Percentiles rank a stretch among this genome's conserved stretches.
These are phyloP conservation scores for Phalacrocorax brasilianus DNA, from an alignment of 2,113 vertebrate species.

Conservation along the genomic window DNA sequence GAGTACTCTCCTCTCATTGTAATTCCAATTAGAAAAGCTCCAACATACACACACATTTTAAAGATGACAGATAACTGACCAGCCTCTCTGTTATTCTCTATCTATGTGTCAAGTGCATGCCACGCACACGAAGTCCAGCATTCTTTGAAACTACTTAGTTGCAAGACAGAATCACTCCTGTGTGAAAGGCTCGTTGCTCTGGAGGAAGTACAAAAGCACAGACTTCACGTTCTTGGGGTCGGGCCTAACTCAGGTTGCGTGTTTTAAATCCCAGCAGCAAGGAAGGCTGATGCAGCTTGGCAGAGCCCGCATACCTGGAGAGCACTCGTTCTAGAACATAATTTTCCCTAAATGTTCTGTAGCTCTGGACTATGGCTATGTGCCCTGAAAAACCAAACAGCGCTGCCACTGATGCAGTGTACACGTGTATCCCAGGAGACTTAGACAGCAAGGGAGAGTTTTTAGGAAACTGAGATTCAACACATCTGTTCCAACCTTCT, in stretches of 20 bases:
- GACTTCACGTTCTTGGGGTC: background rate
- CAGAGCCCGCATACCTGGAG: background rate
- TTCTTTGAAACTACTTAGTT: background rate
- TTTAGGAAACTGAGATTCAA: background rate
- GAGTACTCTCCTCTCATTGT: background rate
- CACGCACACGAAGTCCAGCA: background rate
- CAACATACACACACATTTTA: background rate
- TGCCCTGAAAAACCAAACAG: background rate
- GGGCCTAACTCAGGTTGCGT: background rate
- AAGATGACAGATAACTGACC: background rate
- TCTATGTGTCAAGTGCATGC: background rate
- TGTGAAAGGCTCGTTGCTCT: background rate
- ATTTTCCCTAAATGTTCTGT: background rate
- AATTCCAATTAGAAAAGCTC: background rate
- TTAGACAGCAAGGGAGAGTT: background rate
- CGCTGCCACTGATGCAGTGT: background rate
- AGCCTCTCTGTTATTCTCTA: background rate
- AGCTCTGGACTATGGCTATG: background rate
- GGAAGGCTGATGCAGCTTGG: background rate
- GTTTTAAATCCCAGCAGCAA: background rate
- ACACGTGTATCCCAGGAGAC: background rate
- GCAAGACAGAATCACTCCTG: background rate
- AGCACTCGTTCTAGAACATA: background rate
- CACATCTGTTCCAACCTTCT: background rate
- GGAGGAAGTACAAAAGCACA: background rate